Conservation (phyloP, 2,113 vertebrate species). For the Lipophrys pholis region DNA sequence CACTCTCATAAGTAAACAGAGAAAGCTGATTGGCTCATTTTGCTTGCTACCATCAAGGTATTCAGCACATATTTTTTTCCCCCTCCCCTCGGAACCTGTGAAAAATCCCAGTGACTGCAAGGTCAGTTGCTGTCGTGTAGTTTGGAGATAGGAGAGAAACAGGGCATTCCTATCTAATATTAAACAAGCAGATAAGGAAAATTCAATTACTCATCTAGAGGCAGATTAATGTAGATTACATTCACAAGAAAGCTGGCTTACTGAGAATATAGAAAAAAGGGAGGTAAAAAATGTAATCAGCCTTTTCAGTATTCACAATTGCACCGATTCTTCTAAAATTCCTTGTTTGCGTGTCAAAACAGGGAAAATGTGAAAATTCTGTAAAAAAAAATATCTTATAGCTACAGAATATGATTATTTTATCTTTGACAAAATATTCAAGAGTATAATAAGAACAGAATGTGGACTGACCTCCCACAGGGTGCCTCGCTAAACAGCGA, state of each 20-base stretch:
- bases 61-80: background rate
- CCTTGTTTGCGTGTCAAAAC: too few relatives aligned
- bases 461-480: too few relatives aligned
- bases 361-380: too few relatives aligned
- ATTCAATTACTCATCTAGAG: constrained; percentile 25
- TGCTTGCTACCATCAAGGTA: constrained; percentile 2
- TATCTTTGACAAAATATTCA: too few relatives aligned
- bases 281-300: background rate
- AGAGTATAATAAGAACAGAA: too few relatives aligned
- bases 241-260: background rate
- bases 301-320: too few relatives aligned
- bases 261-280: background rate
- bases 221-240: constrained; percentile 21
- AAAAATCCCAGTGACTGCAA: constrained; percentile 1
- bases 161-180: constrained; percentile 2
- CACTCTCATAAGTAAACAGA: constrained; percentile 27
- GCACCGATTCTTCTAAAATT: too few relatives aligned
- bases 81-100: background rate
- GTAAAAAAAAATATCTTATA: too few relatives aligned
- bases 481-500: too few relatives aligned
- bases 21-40: constrained; percentile 31
- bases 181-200: constrained; percentile 24
- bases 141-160: background rate
- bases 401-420: too few relatives aligned
- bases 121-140: constrained; percentile 8